Conservation (phyloP, 2,797 vertebrate genomes). For the Anableps anableps region DNA sequence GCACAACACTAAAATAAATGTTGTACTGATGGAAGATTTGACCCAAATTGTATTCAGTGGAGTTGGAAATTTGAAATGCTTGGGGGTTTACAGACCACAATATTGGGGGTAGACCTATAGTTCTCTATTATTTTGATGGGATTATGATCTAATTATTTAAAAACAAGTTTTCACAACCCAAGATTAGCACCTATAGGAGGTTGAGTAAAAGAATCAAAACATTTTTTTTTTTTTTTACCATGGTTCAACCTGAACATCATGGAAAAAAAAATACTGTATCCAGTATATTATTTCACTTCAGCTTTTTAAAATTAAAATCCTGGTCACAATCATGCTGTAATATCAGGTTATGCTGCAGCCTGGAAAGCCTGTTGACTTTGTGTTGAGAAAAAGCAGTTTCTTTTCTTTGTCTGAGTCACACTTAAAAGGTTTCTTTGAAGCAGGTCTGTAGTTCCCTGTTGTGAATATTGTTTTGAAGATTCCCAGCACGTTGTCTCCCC, state of each 20-base stretch:
- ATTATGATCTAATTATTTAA: neutral
- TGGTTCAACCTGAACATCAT: neutral
- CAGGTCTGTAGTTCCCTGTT: slow-evolving; percentile 12
- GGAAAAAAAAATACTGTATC: neutral
- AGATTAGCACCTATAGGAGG: neutral
- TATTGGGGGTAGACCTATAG: neutral
- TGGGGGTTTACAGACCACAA: neutral
- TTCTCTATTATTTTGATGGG: neutral
- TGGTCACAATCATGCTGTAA: neutral
- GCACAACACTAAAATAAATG: neutral
- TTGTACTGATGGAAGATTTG: neutral
- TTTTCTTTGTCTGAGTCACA: neutral
- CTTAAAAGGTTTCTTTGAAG: slow-evolving; percentile 31
- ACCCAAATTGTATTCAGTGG: neutral
- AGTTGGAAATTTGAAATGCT: neutral
- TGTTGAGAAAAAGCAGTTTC: neutral
- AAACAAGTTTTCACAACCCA: neutral
- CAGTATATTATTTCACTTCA: neutral
- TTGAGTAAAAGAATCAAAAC: neutral
- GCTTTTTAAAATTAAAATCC: neutral
- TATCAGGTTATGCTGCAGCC: neutral
- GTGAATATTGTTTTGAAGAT: slow-evolving; percentile 15
- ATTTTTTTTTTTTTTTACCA: neutral
- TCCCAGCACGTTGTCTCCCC: neutral
- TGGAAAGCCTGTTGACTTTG: neutral